Evolutionary conservation across 2,797 vertebrate genomes (phyloP), one percentile per base, ranked within the genome.

Genomic region (Pipistrellus pygmaeus): DNA sequence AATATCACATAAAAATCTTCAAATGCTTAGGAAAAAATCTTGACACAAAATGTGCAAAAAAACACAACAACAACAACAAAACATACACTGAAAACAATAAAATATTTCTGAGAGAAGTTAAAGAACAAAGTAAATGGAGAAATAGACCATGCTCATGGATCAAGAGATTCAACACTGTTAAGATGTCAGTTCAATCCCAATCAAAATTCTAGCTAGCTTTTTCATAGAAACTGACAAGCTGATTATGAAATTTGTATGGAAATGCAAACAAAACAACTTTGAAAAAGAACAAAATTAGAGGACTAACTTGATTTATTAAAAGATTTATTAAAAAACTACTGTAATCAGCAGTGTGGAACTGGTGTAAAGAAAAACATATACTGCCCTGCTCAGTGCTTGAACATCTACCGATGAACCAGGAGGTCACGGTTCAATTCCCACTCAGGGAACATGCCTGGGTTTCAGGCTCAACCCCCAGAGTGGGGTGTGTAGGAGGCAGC

Each of bases 11-110:
- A 41, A 78, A 85, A 71, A 92, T 71, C 17, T 64, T 20, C 20
- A 86, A 80, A 62, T 80, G 60, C 25, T 92, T 72, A 41, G 53
- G 27, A 38, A 69, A 62, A 86, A 80, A 86, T 51, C 53, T 80
- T 80, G 64, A 80, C 32, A 72, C 27, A 72, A 80, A 17, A 35
- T 68, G n/a, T 68, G 17, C n/a, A 66, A 66, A n/a, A 68, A 68
- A 38, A 38, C 38, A 38, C 38, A 38, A 38, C 4, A 38, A 38
- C 38, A 38, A 38, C n/a, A 38, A 68, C 20, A n/a, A 68, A 68
- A 32, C 20, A 8, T 68, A 68, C 17, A 35, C 17, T 20, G 64
- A 68, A 68, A 35, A 68, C n/a, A 20, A 20, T 10, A 35, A 73
- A 53, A 53, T 27, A 83, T 25, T 62, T 27, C 57, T 51, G 7